A percentile compares a stretch with the other conserved stretches of the same genome.
These are phyloP conservation scores for Drosophila triauraria DNA, from an alignment of 1,140 invertebrate genomes.

Conservation along the genomic window DNA sequence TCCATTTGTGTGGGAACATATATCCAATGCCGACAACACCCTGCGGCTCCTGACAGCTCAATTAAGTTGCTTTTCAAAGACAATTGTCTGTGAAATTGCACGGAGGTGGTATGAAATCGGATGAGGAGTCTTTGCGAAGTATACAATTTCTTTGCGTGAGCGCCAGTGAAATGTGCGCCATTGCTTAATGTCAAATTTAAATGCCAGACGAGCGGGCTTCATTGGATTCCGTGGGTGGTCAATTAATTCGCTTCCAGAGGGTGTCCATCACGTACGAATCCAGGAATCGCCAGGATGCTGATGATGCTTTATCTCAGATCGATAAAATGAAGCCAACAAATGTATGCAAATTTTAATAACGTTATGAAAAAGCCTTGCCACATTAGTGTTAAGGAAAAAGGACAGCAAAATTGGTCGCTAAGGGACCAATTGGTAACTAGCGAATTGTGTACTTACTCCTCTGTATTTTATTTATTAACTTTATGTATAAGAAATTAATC, in stretches of 20 bases:
- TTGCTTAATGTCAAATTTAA: conserved; percentile 56
- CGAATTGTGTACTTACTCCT: not conserved
- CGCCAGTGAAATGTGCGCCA: conserved; percentile 26
- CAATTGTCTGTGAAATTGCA: conserved; percentile 35
- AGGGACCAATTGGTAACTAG: not conserved
- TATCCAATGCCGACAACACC: conserved; percentile 1
- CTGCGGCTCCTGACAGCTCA: conserved; percentile 37
- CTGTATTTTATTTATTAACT: not conserved
- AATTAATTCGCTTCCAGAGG: conserved; percentile 20
- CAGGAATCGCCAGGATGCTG: conserved; percentile 5
- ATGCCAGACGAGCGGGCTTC: conserved; percentile 26
- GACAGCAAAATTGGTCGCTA: not conserved
- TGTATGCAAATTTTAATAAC: conserved; percentile 14
- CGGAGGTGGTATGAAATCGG: conserved; percentile 1
- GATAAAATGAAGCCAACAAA: conserved; percentile 13
- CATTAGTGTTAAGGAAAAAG: not conserved
- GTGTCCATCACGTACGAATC: conserved; percentile 11
- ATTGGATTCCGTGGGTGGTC: conserved; percentile 22
- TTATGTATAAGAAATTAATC: too few species aligned
- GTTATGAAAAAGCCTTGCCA: not conserved
- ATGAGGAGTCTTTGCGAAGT: conserved; percentile 5
- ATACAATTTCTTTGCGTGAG: conserved; percentile 32
- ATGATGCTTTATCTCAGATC: conserved; percentile 14
- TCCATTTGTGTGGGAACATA: conserved; percentile 1
- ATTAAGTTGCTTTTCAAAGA: conserved; percentile 35